Evolutionary conservation across 2,797 vertebrate species (phyloP), one percentile per base, ranked within the genome.

Genomic region (Garrulus glandarius): DNA sequence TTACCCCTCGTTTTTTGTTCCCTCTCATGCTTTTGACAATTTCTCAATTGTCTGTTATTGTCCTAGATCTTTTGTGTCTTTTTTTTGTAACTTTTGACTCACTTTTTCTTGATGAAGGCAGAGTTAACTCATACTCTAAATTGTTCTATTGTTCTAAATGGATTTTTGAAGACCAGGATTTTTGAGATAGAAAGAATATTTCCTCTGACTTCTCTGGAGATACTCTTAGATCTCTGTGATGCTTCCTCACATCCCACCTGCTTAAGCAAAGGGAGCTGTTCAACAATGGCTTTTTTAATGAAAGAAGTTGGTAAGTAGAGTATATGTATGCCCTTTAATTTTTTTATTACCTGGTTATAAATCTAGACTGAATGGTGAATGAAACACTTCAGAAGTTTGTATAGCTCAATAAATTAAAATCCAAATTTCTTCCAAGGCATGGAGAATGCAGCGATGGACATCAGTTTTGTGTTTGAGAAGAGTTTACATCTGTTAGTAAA

Each of bases 401-500:
- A 91, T 59, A 9, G 85, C 53, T 89, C 84, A 92, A 84, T 95
- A 86, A 76, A 87, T 87, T 70, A 78, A 95, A 91, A 87, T 22
- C 22, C 53, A 63, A 37, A 50, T 95, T 75, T 82, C 84, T 61
- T 46, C 77, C n/a, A 49, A 60, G 89, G 34, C 72, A 30, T 36
- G 15, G 67, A 89, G 41, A 80, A 89, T 32, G 50, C 79, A 56
- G 71, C 68, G 69, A 57, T 83, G 75, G 81, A 86, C 72, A 70
- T 89, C 21, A 41, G 60, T 60, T 94, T 82, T 84, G 46, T 81
- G 65, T 87, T 59, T 84, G 52, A 65, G 70, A 81, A 77, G 68
- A 68, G 88, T 96, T 97, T 97, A 82, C 90, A 95, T 96, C 94
- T 97, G 94, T 92, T 94, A 92, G 92, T 96, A 93, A 95, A 94